These are phyloP conservation scores for Antedon mediterranea DNA, from an alignment of 53 echinoderm and acorn worm genomes.

Conservation along the genomic window DNA sequence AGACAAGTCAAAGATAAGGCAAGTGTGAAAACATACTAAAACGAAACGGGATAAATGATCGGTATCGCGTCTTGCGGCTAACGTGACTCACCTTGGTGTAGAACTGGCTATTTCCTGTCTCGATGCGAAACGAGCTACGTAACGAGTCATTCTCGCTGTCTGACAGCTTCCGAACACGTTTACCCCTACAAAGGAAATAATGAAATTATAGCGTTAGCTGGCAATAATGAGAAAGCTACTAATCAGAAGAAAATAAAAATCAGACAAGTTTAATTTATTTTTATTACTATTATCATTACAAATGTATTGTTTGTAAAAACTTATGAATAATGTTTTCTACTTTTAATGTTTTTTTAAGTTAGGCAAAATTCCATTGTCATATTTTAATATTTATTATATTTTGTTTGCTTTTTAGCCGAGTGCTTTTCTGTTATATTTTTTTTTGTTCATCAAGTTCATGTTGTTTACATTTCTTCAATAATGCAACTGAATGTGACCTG, in stretches of 20 bases:
- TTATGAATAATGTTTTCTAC: too few species aligned
- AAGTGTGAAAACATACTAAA: neutral
- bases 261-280: neutral
- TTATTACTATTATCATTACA: too few species aligned
- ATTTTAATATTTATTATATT: too few species aligned
- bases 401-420: too few species aligned
- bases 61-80: neutral
- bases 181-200: conserved; percentile 27
- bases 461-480: too few species aligned
- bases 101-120: conserved; percentile 28
- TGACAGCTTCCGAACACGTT: conserved; percentile 42
- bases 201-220: neutral
- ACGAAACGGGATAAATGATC: neutral
- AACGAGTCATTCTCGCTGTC: conserved; percentile 42
- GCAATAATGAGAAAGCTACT: neutral
- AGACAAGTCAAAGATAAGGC: neutral
- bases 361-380: too few species aligned
- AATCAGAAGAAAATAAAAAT: neutral
- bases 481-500: too few species aligned
- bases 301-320: too few species aligned
- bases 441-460: too few species aligned
- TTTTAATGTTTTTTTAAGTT: too few species aligned
- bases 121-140: conserved; percentile 24
- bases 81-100: conserved; percentile 39
- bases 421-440: too few species aligned